Evolutionary conservation across 2,888 invertebrate genomes (phyloP).

Genomic region (Nasonovia ribisnigri): DNA sequence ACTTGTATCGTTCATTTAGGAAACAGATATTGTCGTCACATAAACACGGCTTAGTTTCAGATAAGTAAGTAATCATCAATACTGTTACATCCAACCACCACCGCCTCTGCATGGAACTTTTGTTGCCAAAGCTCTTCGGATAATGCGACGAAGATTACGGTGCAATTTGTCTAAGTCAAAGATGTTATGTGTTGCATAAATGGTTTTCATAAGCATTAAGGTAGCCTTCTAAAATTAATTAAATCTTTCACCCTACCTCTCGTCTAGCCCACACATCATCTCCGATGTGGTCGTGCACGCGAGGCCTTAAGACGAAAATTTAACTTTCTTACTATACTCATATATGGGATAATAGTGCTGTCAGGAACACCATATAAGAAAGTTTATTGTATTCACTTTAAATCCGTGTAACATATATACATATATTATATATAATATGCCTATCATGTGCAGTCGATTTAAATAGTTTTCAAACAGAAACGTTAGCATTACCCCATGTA

Average conservation of each 20-base stretch:
- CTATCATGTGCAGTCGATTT: constrained; percentile 32
- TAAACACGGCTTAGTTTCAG: constrained; percentile 39
- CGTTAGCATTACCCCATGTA: background rate
- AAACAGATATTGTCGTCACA: constrained; percentile 49
- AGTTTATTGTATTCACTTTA: constrained; percentile 41
- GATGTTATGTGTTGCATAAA: constrained; percentile 42
- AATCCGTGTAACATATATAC: constrained; percentile 16
- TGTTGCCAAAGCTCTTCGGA: constrained; percentile 45
- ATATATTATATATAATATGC: background rate
- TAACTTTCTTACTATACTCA: constrained; percentile 17
- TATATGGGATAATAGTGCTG: constrained; percentile 42
- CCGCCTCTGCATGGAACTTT: constrained; percentile 6
- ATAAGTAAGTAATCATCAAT: constrained; percentile 56
- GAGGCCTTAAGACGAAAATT: constrained; percentile 26
- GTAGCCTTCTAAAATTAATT: constrained; percentile 53
- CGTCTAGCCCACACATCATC: background rate
- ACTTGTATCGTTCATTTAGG: constrained; percentile 38
- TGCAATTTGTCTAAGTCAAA: constrained; percentile 57
- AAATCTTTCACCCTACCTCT: background rate
- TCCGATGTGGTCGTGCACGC: background rate
- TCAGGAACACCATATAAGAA: constrained; percentile 39
- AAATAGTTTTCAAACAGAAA: background rate
- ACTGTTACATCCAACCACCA: background rate
- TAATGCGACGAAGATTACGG: constrained; percentile 53
- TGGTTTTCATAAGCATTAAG: constrained; percentile 44